Evolutionary conservation across 2,888 invertebrate species (phyloP), one percentile per base, ranked within the genome.

Genomic region (Germaria angustata): DNA sequence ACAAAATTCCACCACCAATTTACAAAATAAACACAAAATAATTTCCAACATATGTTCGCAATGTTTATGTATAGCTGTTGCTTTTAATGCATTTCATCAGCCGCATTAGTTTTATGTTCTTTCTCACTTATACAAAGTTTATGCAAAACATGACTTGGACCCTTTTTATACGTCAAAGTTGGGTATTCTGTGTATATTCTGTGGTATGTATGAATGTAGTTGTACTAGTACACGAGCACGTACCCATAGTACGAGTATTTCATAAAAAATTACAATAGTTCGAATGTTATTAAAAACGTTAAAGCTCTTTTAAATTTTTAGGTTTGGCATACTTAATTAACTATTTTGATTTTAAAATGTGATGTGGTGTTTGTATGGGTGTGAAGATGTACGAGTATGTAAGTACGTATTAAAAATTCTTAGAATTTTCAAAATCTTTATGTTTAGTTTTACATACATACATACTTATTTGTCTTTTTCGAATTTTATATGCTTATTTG

Each of bases 331-430:
- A 51, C 41, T 55, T 41, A n/a, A n/a, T n/a, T n/a, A 46, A 68
- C 53, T 73, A 80, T 85, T 86, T 83, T 78, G 66, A 77, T 82
- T 82, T 84, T 69, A 44, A 69, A 73, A 75, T 79, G 22, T 13
- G 22, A 3, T 24, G 24, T 36, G 15, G 39, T 51, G 36, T 51
- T 46, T 17, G 20, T n/a, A 34, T 49, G 49, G n/a, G 32, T 44
- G 41, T 53, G 20, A 5, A 22, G 2, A 13, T 49, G 17, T 49
- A n/a, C n/a, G n/a, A n/a, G n/a, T n/a, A n/a, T n/a, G n/a, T n/a
- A n/a, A n/a, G n/a, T n/a, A n/a, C n/a, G n/a, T n/a, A 20, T 13
- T 49, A 49, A 24, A 5, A 49, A 49, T n/a, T 49, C 22, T 49
- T 49, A 13, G 13, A 49, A 4, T 49, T 41, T 28, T 24, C 0